Base-by-base conservation (phyloP, 2,888 invertebrate species). In the Lycophotia porphyrea region DNA sequence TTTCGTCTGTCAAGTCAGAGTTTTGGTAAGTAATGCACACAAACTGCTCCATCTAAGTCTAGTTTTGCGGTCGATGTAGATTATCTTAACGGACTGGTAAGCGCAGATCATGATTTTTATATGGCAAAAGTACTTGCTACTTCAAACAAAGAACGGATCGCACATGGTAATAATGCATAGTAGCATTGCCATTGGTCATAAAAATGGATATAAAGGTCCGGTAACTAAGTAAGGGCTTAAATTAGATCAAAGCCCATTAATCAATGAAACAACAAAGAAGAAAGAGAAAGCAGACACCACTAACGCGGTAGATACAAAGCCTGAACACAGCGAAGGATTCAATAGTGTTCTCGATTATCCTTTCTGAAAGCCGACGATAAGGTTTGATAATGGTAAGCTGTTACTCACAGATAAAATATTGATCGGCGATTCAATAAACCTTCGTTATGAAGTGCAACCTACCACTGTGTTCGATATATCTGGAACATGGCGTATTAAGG, bases 371-470 rank as follows among this genome's bases (percentile, higher is more conserved):
- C 84, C 79, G 63, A 74, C 81, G 89, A 88, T 89, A 91, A 90
- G 88, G 86, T 82, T 84, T 85, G 88, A 89, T 90, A 89, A 86
- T 86, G 70, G 83, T 78, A 78, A 86, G 76, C 77, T 83, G 78
- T 74, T 75, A 83, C 79, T 81, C 74, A 79, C 71, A 87, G 91
- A 93, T 93, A 93, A 92, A 90, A 90, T 92, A 93, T 92, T 89
- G 92, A 92, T 91, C 88, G 88, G 76, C 85, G 88, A 90, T 87
- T 91, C 91, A 92, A 92, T 92, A 92, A 93, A 93, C 90, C 87
- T 88, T 89, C 84, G 88, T 88, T 88, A 88, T 88, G 87, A 87
- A 88, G 86, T 88, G 86, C 85, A 85, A 85, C 87, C 87, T 84
- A 84, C 85, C 78, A 64, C 80, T 71, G 82, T 75, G 79, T 82